These are phyloP conservation scores for Parapristionchus giblindavisi DNA, from an alignment of 2,888 invertebrate genomes.

Conservation along the genomic window DNA sequence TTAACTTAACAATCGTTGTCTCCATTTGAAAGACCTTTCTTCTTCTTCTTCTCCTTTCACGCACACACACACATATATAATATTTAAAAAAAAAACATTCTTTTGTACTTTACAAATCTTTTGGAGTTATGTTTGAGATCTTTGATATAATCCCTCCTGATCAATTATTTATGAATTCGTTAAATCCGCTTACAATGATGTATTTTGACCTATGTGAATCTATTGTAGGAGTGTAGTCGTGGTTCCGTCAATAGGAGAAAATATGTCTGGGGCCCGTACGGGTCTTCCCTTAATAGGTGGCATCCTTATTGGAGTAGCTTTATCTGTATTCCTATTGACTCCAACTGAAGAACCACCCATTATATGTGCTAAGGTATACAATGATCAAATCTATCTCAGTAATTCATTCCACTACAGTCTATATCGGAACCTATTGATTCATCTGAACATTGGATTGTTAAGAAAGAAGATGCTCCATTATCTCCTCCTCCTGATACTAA, in stretches of 20 bases:
- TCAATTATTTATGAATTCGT: too few species aligned
- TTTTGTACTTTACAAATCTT: too few species aligned
- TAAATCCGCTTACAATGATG: too few species aligned
- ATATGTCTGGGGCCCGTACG: constrained; percentile 52
- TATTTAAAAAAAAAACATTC: too few species aligned
- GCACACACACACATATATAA: too few species aligned
- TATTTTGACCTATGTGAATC: too few species aligned
- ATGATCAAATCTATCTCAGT: not conserved
- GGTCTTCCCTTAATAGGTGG: constrained; percentile 55
- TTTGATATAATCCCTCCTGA: too few species aligned
- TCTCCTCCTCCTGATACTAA: constrained; percentile 30
- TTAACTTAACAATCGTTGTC: constrained; percentile 8
- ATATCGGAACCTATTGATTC: constrained; percentile 16
- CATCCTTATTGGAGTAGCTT: not conserved
- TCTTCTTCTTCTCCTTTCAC: constrained; percentile 18
- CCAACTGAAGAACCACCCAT: constrained; percentile 22
- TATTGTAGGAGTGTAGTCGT: too few species aligned
- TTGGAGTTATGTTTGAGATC: too few species aligned
- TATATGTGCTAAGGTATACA: not conserved
- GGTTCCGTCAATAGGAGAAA: constrained; percentile 7
- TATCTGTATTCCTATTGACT: not conserved
- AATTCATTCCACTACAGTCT: not conserved
- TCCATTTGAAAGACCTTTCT: constrained; percentile 18
- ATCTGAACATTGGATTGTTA: constrained; percentile 40
- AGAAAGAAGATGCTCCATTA: constrained; percentile 36